These are phyloP conservation scores for Adelges cooleyi DNA, from an alignment of 1,140 invertebrate species.

Conservation along the genomic window DNA sequence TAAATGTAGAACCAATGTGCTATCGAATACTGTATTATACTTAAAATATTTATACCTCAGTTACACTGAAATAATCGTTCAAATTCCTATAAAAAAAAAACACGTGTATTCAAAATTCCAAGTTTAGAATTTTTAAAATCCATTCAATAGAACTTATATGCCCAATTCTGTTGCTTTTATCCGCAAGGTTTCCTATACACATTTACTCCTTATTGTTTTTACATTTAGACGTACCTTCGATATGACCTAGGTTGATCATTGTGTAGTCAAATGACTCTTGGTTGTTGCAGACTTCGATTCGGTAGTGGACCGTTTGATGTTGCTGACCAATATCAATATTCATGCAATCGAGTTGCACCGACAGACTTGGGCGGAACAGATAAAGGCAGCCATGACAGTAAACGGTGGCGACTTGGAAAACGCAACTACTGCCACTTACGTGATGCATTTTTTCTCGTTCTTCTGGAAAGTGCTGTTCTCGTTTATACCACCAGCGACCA, in stretches of 20 bases:
- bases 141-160: too few species aligned
- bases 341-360: conserved; percentile 46
- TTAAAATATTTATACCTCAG: too few species aligned
- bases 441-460: conserved; percentile 90
- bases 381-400: conserved; percentile 50
- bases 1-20: too few species aligned
- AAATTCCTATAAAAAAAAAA: too few species aligned
- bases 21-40: too few species aligned
- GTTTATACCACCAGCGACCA: conserved; percentile 45
- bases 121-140: too few species aligned
- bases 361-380: conserved; percentile 47
- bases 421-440: conserved; percentile 62
- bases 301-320: conserved; percentile 45
- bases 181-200: background rate
- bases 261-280: background rate
- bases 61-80: too few species aligned
- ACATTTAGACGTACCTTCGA: too few species aligned
- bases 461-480: conserved; percentile 83
- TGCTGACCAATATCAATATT: conserved; percentile 47
- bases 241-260: too few species aligned
- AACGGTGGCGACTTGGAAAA: conserved; percentile 52
- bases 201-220: too few species aligned
- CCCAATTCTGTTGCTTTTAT: too few species aligned
- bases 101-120: too few species aligned
- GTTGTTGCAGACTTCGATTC: conserved; percentile 47